These are phyloP conservation scores for Dicyrtoma fusca DNA, from an alignment of 2,888 invertebrate genomes.

Conservation along the genomic window DNA sequence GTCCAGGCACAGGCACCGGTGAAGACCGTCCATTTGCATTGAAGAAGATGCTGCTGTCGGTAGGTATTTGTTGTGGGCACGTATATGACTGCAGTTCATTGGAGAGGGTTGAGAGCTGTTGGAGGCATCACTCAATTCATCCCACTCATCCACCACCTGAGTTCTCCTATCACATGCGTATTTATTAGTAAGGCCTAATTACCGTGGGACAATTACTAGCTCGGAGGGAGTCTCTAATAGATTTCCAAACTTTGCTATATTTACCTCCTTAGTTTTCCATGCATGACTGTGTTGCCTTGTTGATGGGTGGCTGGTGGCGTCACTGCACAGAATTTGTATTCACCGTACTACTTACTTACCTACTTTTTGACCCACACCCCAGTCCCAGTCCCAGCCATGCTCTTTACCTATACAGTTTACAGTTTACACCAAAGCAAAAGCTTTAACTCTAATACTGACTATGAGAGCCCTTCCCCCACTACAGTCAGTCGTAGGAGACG, in stretches of 20 bases:
- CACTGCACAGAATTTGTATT: neutral
- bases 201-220: conserved; percentile 27
- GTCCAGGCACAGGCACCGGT: neutral
- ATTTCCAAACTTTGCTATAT: conserved; percentile 28
- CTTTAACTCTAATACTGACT: too few relatives aligned
- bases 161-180: conserved; percentile 25
- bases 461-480: too few relatives aligned
- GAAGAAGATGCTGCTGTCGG: too few relatives aligned
- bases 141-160: conserved; percentile 21
- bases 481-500: too few relatives aligned
- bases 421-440: too few relatives aligned
- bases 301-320: conserved; percentile 36
- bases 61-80: neutral
- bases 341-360: too few relatives aligned
- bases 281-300: conserved; percentile 9
- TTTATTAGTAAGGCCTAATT: conserved; percentile 42
- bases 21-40: neutral
- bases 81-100: neutral
- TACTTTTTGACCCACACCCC: too few relatives aligned
- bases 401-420: too few relatives aligned
- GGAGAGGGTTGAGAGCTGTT: conserved; percentile 3
- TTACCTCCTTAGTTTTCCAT: conserved; percentile 29
- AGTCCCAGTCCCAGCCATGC: too few relatives aligned
- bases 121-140: conserved; percentile 1
- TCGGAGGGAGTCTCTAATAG: conserved; percentile 32